Base-by-base conservation (phyloP, 1,140 invertebrate species). In the Eurytemora carolleeae region DNA sequence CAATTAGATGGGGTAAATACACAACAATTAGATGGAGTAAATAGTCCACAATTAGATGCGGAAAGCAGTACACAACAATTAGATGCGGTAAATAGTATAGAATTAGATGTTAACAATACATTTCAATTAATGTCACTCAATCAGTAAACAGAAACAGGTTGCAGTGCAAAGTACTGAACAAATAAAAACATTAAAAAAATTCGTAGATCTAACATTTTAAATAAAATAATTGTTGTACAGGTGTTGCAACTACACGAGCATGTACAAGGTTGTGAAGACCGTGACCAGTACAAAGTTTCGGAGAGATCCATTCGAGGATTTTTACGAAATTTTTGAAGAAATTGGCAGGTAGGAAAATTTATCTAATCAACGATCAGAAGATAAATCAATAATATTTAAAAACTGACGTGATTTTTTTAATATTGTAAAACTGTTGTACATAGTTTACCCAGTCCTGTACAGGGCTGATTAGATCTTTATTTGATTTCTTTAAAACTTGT, bases 281-380 rank as follows among this genome's bases (percentile, higher is more conserved):
- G 54, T 58, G 22, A 61, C 63, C 22, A 65, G 73, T 65, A 76
- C 76, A 74, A 74, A 78, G 71, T 77, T 77, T 73, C 71, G 77
- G 57, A 74, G 76, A 66, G 76, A 78, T 65, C 72, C 75, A 22
- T 78, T 80, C 67, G 78, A 80, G 69, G 73, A 76, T 62, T 73
- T 75, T 66, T 80, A 78, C 68, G 76, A 78, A 63, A 67, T 78
- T 22, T 71, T 76, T 53, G 78, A 79, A 68, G 77, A 79, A 68
- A 78, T 80, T 70, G 78, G 78, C 66, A 80, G 78, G 78, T 79
- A 44, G 31, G 70, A n/a, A n/a, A n/a, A n/a, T n/a, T n/a, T n/a
- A n/a, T n/a, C n/a, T n/a, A n/a, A n/a, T n/a, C n/a, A n/a, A n/a
- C n/a, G n/a, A n/a, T n/a, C n/a, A n/a, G n/a, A n/a, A n/a, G n/a